These are phyloP conservation scores for Pseudococcus jackbeardsleyi DNA, from an alignment of 2,888 invertebrate species.

Conservation along the genomic window DNA sequence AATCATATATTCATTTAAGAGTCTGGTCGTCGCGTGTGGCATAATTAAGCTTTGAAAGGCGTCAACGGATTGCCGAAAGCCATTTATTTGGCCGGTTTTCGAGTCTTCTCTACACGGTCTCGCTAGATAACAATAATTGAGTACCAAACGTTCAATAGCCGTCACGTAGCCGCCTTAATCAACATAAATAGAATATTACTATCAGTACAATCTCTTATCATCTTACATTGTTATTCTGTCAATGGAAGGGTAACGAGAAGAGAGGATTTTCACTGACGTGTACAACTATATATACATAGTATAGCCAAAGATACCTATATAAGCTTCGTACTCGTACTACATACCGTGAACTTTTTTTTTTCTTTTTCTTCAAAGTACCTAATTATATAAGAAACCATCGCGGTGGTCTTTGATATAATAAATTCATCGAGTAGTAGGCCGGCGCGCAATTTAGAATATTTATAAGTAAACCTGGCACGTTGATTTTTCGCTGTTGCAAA, in stretches of 20 bases:
- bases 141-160: slow-evolving; percentile 63
- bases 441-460: slow-evolving; percentile 7
- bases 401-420: slow-evolving; percentile 53
- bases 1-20: slow-evolving; percentile 56
- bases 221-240: slow-evolving; percentile 65
- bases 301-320: background rate
- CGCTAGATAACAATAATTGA: slow-evolving; percentile 61
- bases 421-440: slow-evolving; percentile 33
- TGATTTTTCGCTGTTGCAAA: slow-evolving; percentile 38
- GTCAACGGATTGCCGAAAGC: slow-evolving; percentile 64
- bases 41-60: slow-evolving; percentile 64
- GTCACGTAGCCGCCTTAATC: slow-evolving; percentile 65
- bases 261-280: slow-evolving; percentile 44
- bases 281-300: slow-evolving; percentile 60
- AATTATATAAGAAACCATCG: slow-evolving; percentile 38
- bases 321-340: background rate
- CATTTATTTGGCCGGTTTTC: slow-evolving; percentile 63
- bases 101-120: slow-evolving; percentile 4
- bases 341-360: slow-evolving; percentile 35
- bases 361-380: slow-evolving; percentile 19
- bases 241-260: slow-evolving; percentile 55
- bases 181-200: slow-evolving; percentile 65
- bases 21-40: slow-evolving; percentile 64
- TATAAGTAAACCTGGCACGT: slow-evolving; percentile 30
- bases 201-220: slow-evolving; percentile 64